A percentile compares a stretch with the other conserved stretches of the same genome.
Evolutionary conservation across 2,113 vertebrate species (phyloP).

Genomic region (Gallinago paraguaiae): DNA sequence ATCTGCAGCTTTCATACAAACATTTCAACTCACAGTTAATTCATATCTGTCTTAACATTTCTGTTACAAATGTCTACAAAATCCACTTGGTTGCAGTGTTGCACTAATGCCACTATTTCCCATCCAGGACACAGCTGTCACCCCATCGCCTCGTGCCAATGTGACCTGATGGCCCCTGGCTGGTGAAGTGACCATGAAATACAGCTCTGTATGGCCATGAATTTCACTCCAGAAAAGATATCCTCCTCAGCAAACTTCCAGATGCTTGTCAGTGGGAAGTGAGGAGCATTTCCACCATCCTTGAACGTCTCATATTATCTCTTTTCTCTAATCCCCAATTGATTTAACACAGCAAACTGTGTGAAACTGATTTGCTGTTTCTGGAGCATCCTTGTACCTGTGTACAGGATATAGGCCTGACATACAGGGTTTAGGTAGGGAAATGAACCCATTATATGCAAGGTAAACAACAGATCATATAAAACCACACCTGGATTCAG

Average conservation of each 20-base stretch:
- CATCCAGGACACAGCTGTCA: not conserved
- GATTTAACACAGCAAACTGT: not conserved
- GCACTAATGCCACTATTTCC: not conserved
- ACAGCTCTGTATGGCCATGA: not conserved
- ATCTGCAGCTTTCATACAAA: not conserved
- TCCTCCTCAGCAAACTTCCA: not conserved
- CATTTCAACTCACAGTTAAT: not conserved
- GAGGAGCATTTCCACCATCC: not conserved
- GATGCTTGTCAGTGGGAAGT: not conserved
- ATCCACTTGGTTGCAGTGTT: not conserved
- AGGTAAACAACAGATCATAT: not conserved
- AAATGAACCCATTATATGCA: not conserved
- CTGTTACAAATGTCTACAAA: not conserved
- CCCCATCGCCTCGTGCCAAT: accelerated
- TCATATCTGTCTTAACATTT: not conserved
- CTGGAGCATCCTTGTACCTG: not conserved
- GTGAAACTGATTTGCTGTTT: not conserved
- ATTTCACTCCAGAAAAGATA: not conserved
- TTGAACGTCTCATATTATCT: not conserved
- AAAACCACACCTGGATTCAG: not conserved
- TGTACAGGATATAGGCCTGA: not conserved
- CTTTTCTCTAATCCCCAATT: not conserved
- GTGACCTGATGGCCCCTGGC: not conserved
- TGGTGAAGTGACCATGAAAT: not conserved
- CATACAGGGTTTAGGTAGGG: not conserved